Conservation (phyloP, 2,113 vertebrate species). For the Rattus norvegicus region GRCr8 NC_086019.1:178811501-178812000, state of each 20-base stretch:
- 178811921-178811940: neutral
- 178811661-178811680: neutral
- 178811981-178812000: neutral
- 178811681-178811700: neutral
- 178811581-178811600: neutral
- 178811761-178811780: neutral
- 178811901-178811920: neutral
- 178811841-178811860: neutral
- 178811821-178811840: neutral
- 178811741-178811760: slow-evolving; percentile 9
- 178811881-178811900: neutral
- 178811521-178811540: neutral
- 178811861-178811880: neutral
- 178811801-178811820: neutral
- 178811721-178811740: neutral
- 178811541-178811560: neutral
- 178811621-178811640: neutral
- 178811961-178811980: neutral
- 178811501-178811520: neutral
- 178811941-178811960: neutral
- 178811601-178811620: neutral
- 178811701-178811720: neutral
- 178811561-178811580: neutral
- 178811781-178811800: neutral
- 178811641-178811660: neutral